Conservation (phyloP, 2,888 invertebrate species). For the Nomada lathburiana region DNA sequence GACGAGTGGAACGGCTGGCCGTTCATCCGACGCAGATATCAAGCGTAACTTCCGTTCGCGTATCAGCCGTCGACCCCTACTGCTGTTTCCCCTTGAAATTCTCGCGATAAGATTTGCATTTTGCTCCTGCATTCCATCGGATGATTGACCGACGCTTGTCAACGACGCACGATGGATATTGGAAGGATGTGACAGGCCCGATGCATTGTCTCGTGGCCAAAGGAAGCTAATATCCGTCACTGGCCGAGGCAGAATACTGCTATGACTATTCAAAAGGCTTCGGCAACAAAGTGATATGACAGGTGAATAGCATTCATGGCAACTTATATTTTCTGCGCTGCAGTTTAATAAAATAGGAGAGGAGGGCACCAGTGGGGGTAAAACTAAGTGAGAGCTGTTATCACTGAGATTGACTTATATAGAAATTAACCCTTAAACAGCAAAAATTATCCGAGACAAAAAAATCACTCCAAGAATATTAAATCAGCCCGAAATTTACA, state of each 20-base stretch:
- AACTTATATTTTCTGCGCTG: no score
- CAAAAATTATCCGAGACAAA: no score
- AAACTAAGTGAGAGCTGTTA: no score
- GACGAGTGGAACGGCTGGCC: conserved; percentile 45
- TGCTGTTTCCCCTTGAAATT: conserved; percentile 52
- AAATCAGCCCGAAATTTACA: no score
- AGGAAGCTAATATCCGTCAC: conserved; percentile 1
- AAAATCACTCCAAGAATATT: no score
- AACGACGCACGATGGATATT: conserved; percentile 19
- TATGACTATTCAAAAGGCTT: no score
- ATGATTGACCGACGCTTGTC: conserved; percentile 50
- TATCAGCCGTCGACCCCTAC: conserved; percentile 40
- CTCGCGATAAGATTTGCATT: conserved; percentile 68
- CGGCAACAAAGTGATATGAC: no score
- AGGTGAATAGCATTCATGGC: no score
- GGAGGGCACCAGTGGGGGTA: no score
- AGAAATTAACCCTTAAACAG: no score
- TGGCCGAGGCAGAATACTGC: background rate
- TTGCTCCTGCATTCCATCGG: conserved; percentile 25
- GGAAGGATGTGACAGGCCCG: conserved; percentile 37
- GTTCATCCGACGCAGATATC: conserved; percentile 63
- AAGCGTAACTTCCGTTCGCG: conserved; percentile 67
- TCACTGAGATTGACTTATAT: no score
- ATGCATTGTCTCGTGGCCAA: background rate
- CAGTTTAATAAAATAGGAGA: no score